A percentile compares a stretch with the other conserved stretches of the same genome.
Conservation (phyloP, 2,113 vertebrate species). For the Bostrychus sinensis region DNA sequence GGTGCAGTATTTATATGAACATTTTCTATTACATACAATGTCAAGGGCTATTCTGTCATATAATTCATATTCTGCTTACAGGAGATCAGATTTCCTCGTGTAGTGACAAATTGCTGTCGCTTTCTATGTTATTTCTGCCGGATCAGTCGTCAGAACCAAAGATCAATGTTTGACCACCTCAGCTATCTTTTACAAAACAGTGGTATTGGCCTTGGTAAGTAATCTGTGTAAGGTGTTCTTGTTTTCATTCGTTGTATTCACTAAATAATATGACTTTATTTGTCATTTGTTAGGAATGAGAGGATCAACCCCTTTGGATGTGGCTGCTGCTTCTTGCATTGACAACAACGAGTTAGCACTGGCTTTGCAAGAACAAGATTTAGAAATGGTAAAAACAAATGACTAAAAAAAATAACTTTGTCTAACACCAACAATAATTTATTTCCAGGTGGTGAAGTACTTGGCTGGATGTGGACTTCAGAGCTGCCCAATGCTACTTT, state of each 20-base stretch:
- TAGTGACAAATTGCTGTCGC: constrained; percentile 95
- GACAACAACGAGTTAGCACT: constrained; percentile 95
- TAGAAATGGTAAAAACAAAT: constrained; percentile 85
- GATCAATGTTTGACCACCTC: constrained; percentile 94
- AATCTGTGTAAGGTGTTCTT: neutral
- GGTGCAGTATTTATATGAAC: constrained; percentile 66
- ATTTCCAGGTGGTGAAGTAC: constrained; percentile 88
- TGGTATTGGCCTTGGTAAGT: constrained; percentile 88
- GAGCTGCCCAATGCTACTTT: constrained; percentile 90
- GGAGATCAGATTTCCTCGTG: constrained; percentile 93
- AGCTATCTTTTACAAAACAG: constrained; percentile 93
- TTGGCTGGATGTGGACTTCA: constrained; percentile 91
- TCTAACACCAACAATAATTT: constrained; percentile 3
- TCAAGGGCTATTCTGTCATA: neutral
- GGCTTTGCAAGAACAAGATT: constrained; percentile 91
- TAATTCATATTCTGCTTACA: constrained; percentile 53
- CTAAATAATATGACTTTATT: neutral
- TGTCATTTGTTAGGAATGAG: constrained; percentile 84
- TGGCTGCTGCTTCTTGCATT: constrained; percentile 92
- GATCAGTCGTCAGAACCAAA: constrained; percentile 93
- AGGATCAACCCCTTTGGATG: constrained; percentile 91
- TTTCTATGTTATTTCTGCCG: constrained; percentile 96
- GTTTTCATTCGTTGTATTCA: neutral
- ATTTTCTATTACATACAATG: too few species aligned
- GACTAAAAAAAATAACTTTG: neutral